Evolutionary conservation across 2,888 invertebrate species (phyloP), one percentile per base, ranked within the genome.

Genomic region (Gymnosoma rotundatum): DNA sequence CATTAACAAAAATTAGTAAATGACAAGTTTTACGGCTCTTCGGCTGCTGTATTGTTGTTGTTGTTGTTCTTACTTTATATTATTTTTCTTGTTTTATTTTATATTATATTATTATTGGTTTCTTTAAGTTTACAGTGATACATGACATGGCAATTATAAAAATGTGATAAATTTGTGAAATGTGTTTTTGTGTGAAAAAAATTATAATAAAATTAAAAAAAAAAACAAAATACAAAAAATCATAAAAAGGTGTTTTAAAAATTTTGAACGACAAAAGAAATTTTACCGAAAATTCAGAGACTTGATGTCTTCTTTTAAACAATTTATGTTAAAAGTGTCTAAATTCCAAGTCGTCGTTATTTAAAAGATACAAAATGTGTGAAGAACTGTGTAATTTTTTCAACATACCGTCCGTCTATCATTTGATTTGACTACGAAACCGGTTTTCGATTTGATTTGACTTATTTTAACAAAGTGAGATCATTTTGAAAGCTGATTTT

Each of bases 401-500:
- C 16, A 72, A 48, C 14, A 36, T 64, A 73, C 60, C 73, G 56
- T 42, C 60, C 73, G 56, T 42, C 63, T 25, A 38, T 36, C 9
- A 79, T 79, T 87, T 89, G 90, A 91, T 91, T 90, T 90, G 90
- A 89, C 89, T 90, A 92, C 92, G 90, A 92, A 92, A 92, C 92
- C 92, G 92, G 92, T 92, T 92, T 92, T 92, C 92, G 92, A 92
- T 92, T 92, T 92, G 92, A 90, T 92, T 92, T 92, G 92, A 91
- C 92, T 92, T 92, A 91, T 91, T 91, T 91, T 90, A 88, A 90
- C 89, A 91, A 91, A 92, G 92, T 92, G 92, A 92, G 92, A 92
- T 92, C 92, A 92, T 92, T 92, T 92, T 92, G 92, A 92, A 92
- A 92, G 92, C 92, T 92, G 92, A 92, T 92, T 92, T 92, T 92